Conservation (phyloP, 2,888 invertebrate species). For the Nyleta sp. region DNA sequence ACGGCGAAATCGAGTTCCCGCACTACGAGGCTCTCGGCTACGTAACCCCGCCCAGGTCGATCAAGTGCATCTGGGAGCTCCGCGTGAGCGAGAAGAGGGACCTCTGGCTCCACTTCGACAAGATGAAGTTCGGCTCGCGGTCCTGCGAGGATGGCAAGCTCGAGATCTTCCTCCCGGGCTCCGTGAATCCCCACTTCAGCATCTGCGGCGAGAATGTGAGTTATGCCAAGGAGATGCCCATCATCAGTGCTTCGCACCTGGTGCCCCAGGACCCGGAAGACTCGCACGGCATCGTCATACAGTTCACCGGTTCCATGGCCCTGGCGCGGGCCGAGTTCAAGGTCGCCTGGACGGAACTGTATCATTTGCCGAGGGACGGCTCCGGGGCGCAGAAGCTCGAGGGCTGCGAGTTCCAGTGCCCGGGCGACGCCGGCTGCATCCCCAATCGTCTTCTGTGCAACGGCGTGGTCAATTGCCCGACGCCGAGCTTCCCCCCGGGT, state of each 20-base stretch:
- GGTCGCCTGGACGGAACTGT: slow-evolving; percentile 95
- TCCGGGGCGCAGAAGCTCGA: slow-evolving; percentile 90
- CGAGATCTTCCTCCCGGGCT: slow-evolving; percentile 90
- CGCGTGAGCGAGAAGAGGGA: slow-evolving; percentile 92
- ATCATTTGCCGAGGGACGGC: slow-evolving; percentile 92
- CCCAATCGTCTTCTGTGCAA: slow-evolving; percentile 93
- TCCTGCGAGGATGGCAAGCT: slow-evolving; percentile 94
- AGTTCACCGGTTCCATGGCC: slow-evolving; percentile 89
- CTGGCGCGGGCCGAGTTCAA: slow-evolving; percentile 94
- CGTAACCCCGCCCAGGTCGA: slow-evolving; percentile 80
- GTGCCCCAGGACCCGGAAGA: slow-evolving; percentile 80
- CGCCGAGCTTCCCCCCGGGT: slow-evolving; percentile 79
- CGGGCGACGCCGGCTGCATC: slow-evolving; percentile 93
- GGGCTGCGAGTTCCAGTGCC: slow-evolving; percentile 94
- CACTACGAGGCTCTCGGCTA: slow-evolving; percentile 90
- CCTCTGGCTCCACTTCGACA: slow-evolving; percentile 93
- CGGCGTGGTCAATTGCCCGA: slow-evolving; percentile 94
- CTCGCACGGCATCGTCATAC: slow-evolving; percentile 84
- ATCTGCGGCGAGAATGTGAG: slow-evolving; percentile 95
- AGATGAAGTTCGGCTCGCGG: slow-evolving; percentile 92
- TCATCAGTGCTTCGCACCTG: slow-evolving; percentile 90
- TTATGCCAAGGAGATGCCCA: slow-evolving; percentile 90
- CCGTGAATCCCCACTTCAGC: slow-evolving; percentile 89
- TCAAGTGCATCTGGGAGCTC: slow-evolving; percentile 91
- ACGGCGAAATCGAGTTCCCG: slow-evolving; percentile 94